Conservation (phyloP, 1,140 invertebrate genomes). For the Temnothorax longispinosus region DNA sequence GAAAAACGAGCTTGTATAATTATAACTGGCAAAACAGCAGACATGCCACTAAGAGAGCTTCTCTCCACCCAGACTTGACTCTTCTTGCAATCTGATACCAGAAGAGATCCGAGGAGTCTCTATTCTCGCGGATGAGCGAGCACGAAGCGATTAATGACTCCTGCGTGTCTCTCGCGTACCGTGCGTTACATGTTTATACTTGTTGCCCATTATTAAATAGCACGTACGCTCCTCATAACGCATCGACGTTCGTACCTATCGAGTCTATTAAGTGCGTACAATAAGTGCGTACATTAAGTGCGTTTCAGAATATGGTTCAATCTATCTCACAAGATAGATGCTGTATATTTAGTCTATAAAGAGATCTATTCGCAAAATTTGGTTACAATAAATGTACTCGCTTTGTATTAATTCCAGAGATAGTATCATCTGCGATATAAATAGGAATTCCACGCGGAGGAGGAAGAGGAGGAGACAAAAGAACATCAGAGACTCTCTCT, state of each 20-base stretch:
- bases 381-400: slow-evolving; percentile 68
- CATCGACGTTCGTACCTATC: slow-evolving; percentile 14
- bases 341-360: neutral
- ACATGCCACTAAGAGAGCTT: slow-evolving; percentile 68
- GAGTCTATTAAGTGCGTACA: slow-evolving; percentile 3
- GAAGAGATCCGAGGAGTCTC: neutral
- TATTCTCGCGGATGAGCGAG: neutral
- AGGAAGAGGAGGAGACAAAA: slow-evolving; percentile 70
- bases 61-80: slow-evolving; percentile 30
- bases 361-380: neutral
- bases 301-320: neutral
- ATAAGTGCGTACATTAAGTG: too few species aligned
- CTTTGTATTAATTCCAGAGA: slow-evolving; percentile 63
- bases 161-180: neutral
- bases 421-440: slow-evolving; percentile 48
- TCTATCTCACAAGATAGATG: neutral
- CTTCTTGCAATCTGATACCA: slow-evolving; percentile 58
- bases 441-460: slow-evolving; percentile 61
- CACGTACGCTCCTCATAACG: neutral
- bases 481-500: slow-evolving; percentile 45
- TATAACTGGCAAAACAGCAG: slow-evolving; percentile 81
- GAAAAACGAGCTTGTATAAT: slow-evolving; percentile 82
- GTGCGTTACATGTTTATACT: slow-evolving; percentile 21
- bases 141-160: slow-evolving; percentile 51
- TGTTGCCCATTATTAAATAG: neutral